Conservation (phyloP, 2,797 vertebrate species). For the Sebastes nivosus region DNA sequence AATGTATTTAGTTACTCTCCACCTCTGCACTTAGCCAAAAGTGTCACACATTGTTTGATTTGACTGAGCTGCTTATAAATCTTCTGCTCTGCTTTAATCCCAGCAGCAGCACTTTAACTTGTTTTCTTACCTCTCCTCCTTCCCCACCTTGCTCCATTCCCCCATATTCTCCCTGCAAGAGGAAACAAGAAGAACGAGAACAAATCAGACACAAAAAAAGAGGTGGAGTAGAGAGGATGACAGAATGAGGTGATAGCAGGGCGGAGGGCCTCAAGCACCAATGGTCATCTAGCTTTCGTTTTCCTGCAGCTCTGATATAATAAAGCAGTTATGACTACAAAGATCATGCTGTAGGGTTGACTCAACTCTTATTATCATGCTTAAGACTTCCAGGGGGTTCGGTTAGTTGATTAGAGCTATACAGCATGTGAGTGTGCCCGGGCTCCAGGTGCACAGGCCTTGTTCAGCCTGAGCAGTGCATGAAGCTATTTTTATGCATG, state of each 20-base stretch:
- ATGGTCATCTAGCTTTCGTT: background rate
- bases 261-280: conserved; percentile 18
- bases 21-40: background rate
- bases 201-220: background rate
- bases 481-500: conserved; percentile 32
- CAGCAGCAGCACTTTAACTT: no score
- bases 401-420: conserved; percentile 39
- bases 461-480: conserved; percentile 26
- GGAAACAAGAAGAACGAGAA: background rate
- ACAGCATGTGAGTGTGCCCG: background rate
- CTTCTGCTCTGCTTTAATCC: background rate
- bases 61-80: background rate
- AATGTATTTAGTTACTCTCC: background rate
- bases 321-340: conserved; percentile 1
- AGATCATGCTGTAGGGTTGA: conserved; percentile 36
- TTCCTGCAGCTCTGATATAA: background rate
- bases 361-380: conserved; percentile 35
- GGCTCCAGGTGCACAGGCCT: conserved; percentile 16
- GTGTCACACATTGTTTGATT: background rate
- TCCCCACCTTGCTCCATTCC: conserved; percentile 84
- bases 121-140: conserved; percentile 81
- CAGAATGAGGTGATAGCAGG: conserved; percentile 22
- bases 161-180: conserved; percentile 80
- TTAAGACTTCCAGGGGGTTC: background rate
- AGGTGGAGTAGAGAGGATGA: background rate